These are phyloP conservation scores for Centruroides vittatus DNA, from an alignment of 1,140 invertebrate genomes.

Conservation along the genomic window DNA sequence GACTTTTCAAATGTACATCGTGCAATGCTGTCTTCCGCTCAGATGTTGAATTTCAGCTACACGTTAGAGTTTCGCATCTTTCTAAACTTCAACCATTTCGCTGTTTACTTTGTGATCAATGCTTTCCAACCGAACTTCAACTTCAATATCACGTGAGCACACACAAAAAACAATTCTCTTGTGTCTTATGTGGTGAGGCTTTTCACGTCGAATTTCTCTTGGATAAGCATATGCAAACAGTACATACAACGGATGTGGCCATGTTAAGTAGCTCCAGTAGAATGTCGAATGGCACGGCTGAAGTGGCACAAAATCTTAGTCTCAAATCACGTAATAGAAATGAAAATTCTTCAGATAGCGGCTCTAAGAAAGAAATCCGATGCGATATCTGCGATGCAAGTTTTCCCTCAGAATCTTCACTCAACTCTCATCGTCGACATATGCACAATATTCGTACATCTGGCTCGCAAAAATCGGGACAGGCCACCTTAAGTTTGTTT, in stretches of 20 bases:
- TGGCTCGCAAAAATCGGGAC: constrained; percentile 39
- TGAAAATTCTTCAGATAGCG: constrained; percentile 36
- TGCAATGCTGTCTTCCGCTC: constrained; percentile 56
- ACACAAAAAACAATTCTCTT: constrained; percentile 55
- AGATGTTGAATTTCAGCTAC: constrained; percentile 55
- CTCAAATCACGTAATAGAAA: constrained; percentile 65
- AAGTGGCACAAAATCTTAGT: constrained; percentile 70
- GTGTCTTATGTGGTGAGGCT: constrained; percentile 59
- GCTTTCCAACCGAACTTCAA: constrained; percentile 18
- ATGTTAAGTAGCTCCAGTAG: constrained; percentile 51
- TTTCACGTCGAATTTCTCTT: constrained; percentile 76
- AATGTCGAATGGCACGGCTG: constrained; percentile 50
- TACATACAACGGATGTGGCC: constrained; percentile 43
- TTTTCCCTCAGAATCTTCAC: constrained; percentile 7
- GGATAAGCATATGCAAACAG: constrained; percentile 63
- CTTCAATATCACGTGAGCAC: constrained; percentile 11
- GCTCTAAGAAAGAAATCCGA: constrained; percentile 27
- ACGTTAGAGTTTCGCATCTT: constrained; percentile 34
- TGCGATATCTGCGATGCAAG: constrained; percentile 11
- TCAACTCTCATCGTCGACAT: constrained; percentile 21
- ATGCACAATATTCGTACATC: constrained; percentile 15
- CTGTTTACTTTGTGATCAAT: constrained; percentile 9
- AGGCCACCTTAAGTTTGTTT: constrained; percentile 73
- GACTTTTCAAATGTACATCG: constrained; percentile 65
- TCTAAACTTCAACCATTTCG: constrained; percentile 12